phyloP scores from a whole-genome alignment of 2,113 vertebrate species.

The Benitochromis conjunctus region DNA sequence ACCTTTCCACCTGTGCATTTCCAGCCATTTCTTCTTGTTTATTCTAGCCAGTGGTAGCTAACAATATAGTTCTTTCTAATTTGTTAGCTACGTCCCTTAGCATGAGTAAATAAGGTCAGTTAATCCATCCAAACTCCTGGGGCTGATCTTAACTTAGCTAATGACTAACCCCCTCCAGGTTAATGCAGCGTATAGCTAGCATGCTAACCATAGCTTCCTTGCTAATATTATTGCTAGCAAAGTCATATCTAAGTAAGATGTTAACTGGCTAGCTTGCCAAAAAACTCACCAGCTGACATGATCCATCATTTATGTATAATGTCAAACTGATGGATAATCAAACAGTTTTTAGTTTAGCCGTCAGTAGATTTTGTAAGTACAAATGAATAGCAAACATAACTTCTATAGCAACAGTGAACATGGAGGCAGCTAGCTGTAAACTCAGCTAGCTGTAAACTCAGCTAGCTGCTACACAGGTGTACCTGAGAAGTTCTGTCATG shows the following conservation, averaged over 20 bases:
- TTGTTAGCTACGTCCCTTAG: neutral
- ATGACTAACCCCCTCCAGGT: neutral
- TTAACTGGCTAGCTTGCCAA: neutral
- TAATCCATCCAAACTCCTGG: neutral
- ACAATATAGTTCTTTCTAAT: neutral
- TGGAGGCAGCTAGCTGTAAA: neutral
- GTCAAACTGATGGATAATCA: neutral
- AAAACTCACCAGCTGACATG: neutral
- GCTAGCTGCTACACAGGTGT: neutral
- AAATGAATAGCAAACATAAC: neutral
- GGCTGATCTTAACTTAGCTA: neutral
- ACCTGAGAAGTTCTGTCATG: neutral
- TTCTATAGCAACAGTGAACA: neutral
- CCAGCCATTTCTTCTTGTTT: neutral
- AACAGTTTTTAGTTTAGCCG: neutral
- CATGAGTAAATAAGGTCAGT: rapidly evolving
- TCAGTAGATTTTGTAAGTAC: neutral
- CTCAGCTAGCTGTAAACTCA: neutral
- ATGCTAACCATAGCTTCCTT: neutral
- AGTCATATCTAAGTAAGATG: neutral
- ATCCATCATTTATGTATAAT: neutral
- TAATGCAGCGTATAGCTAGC: rapidly evolving
- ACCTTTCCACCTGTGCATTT: no score
- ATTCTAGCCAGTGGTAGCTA: neutral
- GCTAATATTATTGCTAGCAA: neutral